Base-by-base conservation (phyloP, 2,888 invertebrate genomes). In the Thecocarcelia acutangulata region DNA sequence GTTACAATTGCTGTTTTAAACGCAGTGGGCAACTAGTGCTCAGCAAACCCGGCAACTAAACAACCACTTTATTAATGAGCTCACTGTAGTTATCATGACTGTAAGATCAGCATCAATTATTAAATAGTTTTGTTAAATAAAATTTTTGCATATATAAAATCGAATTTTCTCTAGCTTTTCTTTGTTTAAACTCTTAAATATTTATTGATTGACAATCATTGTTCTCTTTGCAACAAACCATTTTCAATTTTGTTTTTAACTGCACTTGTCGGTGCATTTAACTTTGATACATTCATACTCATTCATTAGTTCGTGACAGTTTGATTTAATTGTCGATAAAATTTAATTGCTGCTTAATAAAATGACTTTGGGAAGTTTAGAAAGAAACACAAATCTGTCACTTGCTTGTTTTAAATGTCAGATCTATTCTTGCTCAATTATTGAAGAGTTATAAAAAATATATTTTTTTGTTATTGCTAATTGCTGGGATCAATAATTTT, bases 21-120 rank as follows among this genome's bases (percentile, higher is more conserved):
- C 9, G 9, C 40, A 52, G 9, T 8, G 8, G 33, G 33, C 33
- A 8, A 33, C 33, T 24, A 5, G 24, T 24, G 24, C 2, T 24
- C 24, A 24, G 5, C 24, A 24, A 24, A 5, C 24, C 6, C 1
- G 33, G 33, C 33, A 3, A 33, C 6, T 8, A 33, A 33, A n/a
- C 59, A 61, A 76, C 78, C 82, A 82, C 82, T 82, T 82, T 82
- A 82, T 82, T 78, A 78, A 82, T 82, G 78, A 82, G 78, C 78
- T 75, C 78, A 72, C 69, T 59, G 70, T 82, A 66, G 69, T 70
- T 82, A 82, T 82, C 82, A 70, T 61, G 74, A 52, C 52, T 70
- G 42, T 50, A 78, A 78, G 70, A 82, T 82, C 82, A 82, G 74
- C 74, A 82, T 78, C 82, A 82, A 82, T 82, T 82, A 82, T 70